These are phyloP conservation scores for Cacatua alba DNA, from an alignment of 2,113 vertebrate genomes.

Conservation along the genomic window DNA sequence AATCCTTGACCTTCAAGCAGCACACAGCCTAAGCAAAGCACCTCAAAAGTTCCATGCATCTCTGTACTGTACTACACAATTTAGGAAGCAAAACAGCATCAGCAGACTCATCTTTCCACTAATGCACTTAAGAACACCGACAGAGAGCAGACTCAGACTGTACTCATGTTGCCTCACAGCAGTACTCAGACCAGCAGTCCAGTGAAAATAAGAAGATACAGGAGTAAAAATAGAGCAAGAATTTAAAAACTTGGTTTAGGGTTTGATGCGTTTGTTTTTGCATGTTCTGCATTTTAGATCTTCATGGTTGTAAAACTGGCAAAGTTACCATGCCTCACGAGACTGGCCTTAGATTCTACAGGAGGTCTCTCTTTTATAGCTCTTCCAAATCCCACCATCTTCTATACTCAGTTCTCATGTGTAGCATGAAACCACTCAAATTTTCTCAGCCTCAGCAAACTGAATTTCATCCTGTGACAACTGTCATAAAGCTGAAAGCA, in stretches of 20 bases:
- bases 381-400: background rate
- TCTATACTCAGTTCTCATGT: background rate
- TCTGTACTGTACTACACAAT: background rate
- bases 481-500: slow-evolving; percentile 1
- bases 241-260: background rate
- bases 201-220: background rate
- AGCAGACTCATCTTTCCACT: background rate
- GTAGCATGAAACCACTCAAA: background rate
- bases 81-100: background rate
- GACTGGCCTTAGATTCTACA: background rate
- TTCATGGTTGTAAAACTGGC: background rate
- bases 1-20: background rate
- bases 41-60: background rate
- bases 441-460: slow-evolving; percentile 20
- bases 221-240: background rate
- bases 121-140: background rate
- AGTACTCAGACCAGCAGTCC: background rate
- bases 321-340: background rate
- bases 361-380: background rate
- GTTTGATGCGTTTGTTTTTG: background rate
- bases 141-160: background rate
- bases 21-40: background rate
- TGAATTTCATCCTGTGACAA: slow-evolving; percentile 29
- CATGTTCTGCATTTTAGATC: background rate
- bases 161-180: background rate